A percentile compares a stretch with the other conserved stretches of the same genome.
These are phyloP conservation scores for Lomographa bimaculata DNA, from an alignment of 2,888 invertebrate genomes.

Conservation along the genomic window DNA sequence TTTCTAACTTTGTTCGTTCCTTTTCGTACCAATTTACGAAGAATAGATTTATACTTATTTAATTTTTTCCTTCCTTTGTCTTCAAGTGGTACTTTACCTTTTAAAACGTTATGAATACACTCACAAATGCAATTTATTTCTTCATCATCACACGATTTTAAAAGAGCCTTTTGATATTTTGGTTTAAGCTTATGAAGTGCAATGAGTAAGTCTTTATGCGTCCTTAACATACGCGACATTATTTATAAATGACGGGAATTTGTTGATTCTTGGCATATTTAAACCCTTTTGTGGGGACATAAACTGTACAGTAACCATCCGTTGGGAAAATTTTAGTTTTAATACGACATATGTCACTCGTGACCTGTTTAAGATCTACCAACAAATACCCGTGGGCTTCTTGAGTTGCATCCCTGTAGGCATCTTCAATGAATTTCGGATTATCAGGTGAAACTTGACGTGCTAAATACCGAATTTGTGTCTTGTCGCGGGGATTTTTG, in stretches of 20 bases:
- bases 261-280: conserved; percentile 30
- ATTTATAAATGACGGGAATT: conserved; percentile 28
- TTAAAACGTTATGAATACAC: conserved; percentile 28
- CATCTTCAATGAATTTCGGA: conserved; percentile 35
- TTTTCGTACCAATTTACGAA: conserved; percentile 16
- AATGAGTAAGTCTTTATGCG: conserved; percentile 6
- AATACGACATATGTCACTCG: conserved; percentile 19
- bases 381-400: conserved; percentile 38
- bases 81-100: conserved; percentile 11
- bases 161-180: conserved; percentile 26
- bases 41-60: conserved; percentile 1
- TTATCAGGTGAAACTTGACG: conserved; percentile 38
- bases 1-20: conserved; percentile 23
- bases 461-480: conserved; percentile 33
- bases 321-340: conserved; percentile 5
- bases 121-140: conserved; percentile 38
- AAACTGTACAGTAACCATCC: neutral
- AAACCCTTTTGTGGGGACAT: conserved; percentile 16
- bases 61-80: conserved; percentile 7
- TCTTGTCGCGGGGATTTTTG: conserved; percentile 37
- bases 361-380: conserved; percentile 37
- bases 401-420: conserved; percentile 36
- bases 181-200: conserved; percentile 9
- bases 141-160: conserved; percentile 31
- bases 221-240: conserved; percentile 25